phyloP scores from a whole-genome alignment of 2,888 invertebrate species.

The Laothoe populi region DNA sequence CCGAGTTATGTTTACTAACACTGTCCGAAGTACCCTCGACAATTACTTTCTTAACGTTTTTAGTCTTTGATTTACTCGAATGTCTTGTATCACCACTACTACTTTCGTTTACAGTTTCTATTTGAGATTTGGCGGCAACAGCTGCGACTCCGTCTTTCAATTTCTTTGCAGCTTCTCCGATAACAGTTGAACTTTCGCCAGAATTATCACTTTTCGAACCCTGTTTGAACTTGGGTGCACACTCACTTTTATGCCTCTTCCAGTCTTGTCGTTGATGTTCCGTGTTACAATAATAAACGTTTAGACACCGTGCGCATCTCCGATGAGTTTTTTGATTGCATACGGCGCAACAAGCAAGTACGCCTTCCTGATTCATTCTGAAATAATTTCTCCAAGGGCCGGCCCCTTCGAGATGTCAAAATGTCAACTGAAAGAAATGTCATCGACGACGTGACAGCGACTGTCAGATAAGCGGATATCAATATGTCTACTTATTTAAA shows the following conservation, averaged over 20 bases:
- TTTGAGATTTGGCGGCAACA: slow-evolving; percentile 34
- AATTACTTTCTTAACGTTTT: slow-evolving; percentile 57
- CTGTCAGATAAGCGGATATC: slow-evolving; percentile 1
- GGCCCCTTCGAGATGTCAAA: slow-evolving; percentile 55
- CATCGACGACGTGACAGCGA: slow-evolving; percentile 47
- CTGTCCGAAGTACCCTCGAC: slow-evolving; percentile 58
- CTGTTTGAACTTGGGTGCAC: slow-evolving; percentile 75
- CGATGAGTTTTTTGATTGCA: slow-evolving; percentile 87
- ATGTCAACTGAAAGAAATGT: slow-evolving; percentile 53
- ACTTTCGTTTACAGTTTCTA: slow-evolving; percentile 45
- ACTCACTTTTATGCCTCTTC: slow-evolving; percentile 89
- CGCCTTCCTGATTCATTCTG: slow-evolving; percentile 80
- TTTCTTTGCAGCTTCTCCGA: slow-evolving; percentile 54
- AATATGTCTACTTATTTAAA: background rate
- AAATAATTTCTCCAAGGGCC: slow-evolving; percentile 64
- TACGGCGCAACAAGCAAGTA: slow-evolving; percentile 82
- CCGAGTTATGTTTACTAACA: slow-evolving; percentile 63
- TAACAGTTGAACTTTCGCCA: slow-evolving; percentile 52
- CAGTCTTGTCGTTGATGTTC: slow-evolving; percentile 92
- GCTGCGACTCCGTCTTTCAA: slow-evolving; percentile 46
- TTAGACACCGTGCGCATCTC: slow-evolving; percentile 90
- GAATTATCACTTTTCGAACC: slow-evolving; percentile 58
- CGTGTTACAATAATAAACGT: slow-evolving; percentile 90
- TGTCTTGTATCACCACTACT: slow-evolving; percentile 55
- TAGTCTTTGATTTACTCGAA: slow-evolving; percentile 60